A percentile compares a stretch with the other conserved stretches of the same genome.
Evolutionary conservation across 2,113 vertebrate genomes (phyloP).

Genomic region (Hystrix cristata): DNA sequence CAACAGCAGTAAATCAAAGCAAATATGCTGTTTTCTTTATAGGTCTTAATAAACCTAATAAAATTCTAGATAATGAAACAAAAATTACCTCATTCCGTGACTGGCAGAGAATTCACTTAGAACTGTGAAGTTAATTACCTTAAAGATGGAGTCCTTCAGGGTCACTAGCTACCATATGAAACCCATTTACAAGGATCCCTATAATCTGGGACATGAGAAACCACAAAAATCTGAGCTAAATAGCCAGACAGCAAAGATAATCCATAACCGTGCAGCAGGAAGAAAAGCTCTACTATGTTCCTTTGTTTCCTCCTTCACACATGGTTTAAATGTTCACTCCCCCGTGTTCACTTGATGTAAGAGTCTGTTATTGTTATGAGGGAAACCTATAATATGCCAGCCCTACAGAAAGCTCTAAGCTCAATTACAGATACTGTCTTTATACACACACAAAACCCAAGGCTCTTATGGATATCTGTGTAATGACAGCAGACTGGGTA

Average conservation of each 20-base stretch:
- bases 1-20: constrained; percentile 48
- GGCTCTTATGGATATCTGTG: constrained; percentile 29
- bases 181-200: constrained; percentile 77
- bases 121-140: constrained; percentile 73
- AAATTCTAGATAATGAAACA: constrained; percentile 55
- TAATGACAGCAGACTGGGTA: constrained; percentile 67
- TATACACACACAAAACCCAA: constrained; percentile 38
- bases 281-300: constrained; percentile 70
- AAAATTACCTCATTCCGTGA: constrained; percentile 56
- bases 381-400: constrained; percentile 26
- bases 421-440: constrained; percentile 65
- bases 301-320: constrained; percentile 51
- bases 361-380: constrained; percentile 69
- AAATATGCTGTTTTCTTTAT: constrained; percentile 21
- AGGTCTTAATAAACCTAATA: constrained; percentile 15
- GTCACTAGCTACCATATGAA: constrained; percentile 74
- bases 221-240: constrained; percentile 80
- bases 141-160: constrained; percentile 76
- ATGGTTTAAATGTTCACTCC: constrained; percentile 76
- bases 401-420: constrained; percentile 61
- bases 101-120: constrained; percentile 65
- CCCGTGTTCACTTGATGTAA: constrained; percentile 58
- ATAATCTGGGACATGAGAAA: constrained; percentile 77
- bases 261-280: constrained; percentile 56
- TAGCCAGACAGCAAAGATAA: constrained; percentile 75